phyloP scores from a whole-genome alignment of 2,113 vertebrate species.

The Sigmodon hispidus region DNA sequence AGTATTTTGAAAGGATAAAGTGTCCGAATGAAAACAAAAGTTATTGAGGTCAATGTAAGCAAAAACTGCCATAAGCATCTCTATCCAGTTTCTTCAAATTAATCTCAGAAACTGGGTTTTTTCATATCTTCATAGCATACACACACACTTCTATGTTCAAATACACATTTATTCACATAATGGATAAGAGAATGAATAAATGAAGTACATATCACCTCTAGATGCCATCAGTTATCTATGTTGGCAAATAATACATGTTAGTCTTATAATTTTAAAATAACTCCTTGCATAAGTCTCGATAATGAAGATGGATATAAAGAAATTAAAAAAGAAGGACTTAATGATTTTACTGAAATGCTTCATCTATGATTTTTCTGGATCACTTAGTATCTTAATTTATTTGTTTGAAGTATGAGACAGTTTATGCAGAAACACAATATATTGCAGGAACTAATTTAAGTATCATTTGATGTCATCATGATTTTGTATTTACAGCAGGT shows the following conservation, averaged over 20 bases:
- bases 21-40: neutral
- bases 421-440: neutral
- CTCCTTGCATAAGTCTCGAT: neutral
- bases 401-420: neutral
- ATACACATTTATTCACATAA: neutral
- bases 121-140: neutral
- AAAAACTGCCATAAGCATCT: neutral
- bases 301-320: neutral
- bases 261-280: neutral
- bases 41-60: neutral
- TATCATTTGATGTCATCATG: neutral
- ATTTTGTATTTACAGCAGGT: neutral
- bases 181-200: neutral
- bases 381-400: neutral
- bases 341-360: neutral
- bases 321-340: neutral
- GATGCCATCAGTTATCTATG: neutral
- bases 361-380: neutral
- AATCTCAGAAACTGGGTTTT: neutral
- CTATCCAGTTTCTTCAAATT: neutral
- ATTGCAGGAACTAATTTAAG: neutral
- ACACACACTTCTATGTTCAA: neutral
- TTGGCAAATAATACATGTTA: neutral
- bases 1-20: neutral
- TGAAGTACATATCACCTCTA: neutral